A percentile compares a stretch with the other conserved stretches of the same genome.
phyloP scores from a whole-genome alignment of 1,140 invertebrate genomes.

The Euwallacea fornicatus region DNA sequence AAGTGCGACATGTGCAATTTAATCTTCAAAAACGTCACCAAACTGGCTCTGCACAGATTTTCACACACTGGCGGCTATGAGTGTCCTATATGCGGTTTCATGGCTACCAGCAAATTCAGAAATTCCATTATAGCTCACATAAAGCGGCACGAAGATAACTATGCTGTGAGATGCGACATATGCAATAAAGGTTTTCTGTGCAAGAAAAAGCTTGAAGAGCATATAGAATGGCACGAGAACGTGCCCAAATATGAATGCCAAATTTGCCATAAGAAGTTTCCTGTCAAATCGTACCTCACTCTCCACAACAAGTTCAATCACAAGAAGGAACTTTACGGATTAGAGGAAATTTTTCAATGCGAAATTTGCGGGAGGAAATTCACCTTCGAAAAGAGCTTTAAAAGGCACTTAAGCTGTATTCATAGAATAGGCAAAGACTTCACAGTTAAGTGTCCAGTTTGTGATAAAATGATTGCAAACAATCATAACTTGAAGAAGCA shows the following conservation, averaged over 20 bases:
- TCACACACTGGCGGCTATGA: conserved; percentile 23
- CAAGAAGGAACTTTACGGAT: conserved; percentile 41
- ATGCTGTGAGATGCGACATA: conserved; percentile 56
- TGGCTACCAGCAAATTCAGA: conserved; percentile 28
- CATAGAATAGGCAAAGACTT: conserved; percentile 43
- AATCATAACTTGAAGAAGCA: conserved; percentile 45
- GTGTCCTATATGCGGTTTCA: conserved; percentile 36
- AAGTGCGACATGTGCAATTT: conserved; percentile 36
- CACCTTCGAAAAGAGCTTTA: conserved; percentile 44
- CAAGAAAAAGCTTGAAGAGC: conserved; percentile 52
- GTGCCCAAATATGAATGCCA: conserved; percentile 52
- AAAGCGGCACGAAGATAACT: conserved; percentile 56
- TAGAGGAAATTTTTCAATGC: conserved; percentile 41
- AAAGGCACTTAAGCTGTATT: conserved; percentile 42
- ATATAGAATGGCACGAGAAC: conserved; percentile 49
- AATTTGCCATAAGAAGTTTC: conserved; percentile 55
- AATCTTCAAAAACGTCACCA: conserved; percentile 35
- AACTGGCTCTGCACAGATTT: conserved; percentile 37
- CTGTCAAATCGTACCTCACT: conserved; percentile 50
- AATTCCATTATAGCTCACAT: conserved; percentile 50
- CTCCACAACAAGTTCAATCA: conserved; percentile 50
- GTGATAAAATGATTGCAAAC: conserved; percentile 46
- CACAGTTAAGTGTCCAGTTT: conserved; percentile 44
- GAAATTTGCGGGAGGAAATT: conserved; percentile 45
- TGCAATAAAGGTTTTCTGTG: conserved; percentile 57